Evolutionary conservation across 2,113 vertebrate genomes (phyloP).

Genomic region (Malurus alboscapulatus): DNA sequence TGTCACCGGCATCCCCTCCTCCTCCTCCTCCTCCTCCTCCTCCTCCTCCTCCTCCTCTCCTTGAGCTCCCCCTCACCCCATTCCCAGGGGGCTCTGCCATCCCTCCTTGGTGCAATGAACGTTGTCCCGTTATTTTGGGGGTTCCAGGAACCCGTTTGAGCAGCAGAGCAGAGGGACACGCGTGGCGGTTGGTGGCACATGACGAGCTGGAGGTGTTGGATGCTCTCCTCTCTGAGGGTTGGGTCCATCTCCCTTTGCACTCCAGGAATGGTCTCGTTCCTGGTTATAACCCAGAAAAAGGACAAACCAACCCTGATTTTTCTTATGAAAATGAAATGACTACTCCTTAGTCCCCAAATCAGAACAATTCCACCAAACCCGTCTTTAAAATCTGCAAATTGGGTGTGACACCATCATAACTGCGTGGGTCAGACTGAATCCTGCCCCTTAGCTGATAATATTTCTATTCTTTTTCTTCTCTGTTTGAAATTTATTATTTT

Average conservation of each 20-base stretch:
- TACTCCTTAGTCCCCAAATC: background rate
- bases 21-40: too few species aligned
- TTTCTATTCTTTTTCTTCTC: rapidly evolving
- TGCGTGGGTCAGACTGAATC: background rate
- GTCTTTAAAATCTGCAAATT: background rate
- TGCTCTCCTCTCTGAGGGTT: background rate
- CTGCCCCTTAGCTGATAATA: background rate
- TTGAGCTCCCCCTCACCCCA: background rate
- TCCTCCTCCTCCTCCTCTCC: background rate
- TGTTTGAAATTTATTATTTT: background rate
- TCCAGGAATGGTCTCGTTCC: rapidly evolving
- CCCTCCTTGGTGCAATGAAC: rapidly evolving
- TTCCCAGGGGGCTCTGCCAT: background rate
- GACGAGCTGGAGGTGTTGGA: rapidly evolving
- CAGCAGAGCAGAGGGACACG: rapidly evolving
- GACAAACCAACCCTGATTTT: rapidly evolving
- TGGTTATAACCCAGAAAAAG: background rate
- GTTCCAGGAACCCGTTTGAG: rapidly evolving
- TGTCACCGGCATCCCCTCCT: background rate
- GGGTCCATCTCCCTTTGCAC: background rate
- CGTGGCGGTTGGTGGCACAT: rapidly evolving
- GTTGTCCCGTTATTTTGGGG: rapidly evolving
- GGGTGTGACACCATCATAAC: rapidly evolving
- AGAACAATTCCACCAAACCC: background rate
- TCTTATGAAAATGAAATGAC: too few species aligned